These are phyloP conservation scores for Noctua janthina DNA, from an alignment of 2,888 invertebrate species.

Conservation along the genomic window DNA sequence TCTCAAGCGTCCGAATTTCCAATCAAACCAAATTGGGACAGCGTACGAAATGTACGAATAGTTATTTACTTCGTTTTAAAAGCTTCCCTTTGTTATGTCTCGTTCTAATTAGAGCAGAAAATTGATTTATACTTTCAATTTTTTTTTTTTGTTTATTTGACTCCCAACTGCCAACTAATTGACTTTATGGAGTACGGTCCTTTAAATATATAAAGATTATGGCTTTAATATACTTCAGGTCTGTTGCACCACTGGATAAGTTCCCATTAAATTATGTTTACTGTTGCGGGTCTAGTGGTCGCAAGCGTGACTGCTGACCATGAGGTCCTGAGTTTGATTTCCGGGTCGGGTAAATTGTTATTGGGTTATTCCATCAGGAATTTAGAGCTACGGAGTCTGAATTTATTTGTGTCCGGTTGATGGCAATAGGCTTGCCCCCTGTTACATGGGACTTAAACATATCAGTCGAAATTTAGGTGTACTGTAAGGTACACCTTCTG, in stretches of 20 bases:
- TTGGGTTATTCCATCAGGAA: no score
- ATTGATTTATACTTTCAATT: conserved; percentile 71
- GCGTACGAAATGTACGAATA: conserved; percentile 1
- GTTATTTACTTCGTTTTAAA: conserved; percentile 59
- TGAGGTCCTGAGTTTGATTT: no score
- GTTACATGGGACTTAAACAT: no score
- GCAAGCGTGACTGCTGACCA: no score
- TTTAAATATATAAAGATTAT: conserved; percentile 9
- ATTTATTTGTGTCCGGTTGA: no score
- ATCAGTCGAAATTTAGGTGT: no score
- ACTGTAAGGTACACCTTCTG: no score
- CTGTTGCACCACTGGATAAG: not conserved
- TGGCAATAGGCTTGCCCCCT: no score
- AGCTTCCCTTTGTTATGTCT: conserved; percentile 72
- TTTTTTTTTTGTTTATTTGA: conserved; percentile 68
- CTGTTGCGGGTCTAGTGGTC: no score
- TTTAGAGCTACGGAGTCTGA: no score
- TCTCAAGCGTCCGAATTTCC: not conserved
- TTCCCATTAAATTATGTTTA: not conserved
- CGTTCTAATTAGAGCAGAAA: conserved; percentile 65
- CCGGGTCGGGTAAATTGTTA: no score
- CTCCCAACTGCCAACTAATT: conserved; percentile 48
- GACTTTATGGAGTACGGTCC: conserved; percentile 23
- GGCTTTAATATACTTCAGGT: not conserved
- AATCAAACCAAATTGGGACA: conserved; percentile 4